Base-by-base conservation (phyloP, 2,888 invertebrate genomes). In the Diploptera punctata region DNA sequence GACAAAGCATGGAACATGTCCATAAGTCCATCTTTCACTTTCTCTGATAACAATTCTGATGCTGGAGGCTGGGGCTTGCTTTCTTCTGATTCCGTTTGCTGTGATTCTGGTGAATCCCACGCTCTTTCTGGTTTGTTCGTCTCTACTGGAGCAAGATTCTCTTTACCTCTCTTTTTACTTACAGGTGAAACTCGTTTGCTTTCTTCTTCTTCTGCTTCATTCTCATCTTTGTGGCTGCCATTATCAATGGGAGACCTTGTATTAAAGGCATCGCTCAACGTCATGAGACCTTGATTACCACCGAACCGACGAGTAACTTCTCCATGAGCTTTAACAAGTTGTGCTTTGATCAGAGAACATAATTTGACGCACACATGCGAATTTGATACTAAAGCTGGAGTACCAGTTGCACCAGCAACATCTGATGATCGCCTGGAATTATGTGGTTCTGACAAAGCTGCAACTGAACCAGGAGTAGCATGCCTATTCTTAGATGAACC, bases 321-420 rank as follows among this genome's bases (percentile, higher is more conserved):
- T 0, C 91, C 89, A 78, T 93, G 92, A 2, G 93, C 93, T 77
- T 93, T 89, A 68, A 92, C 88, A 77, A 95, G 86, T 77, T 94
- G 93, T 49, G 90, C 87, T 82, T 93, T 93, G 68, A 95, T 90
- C 76, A 94, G 87, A 0, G 92, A 90, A 80, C 93, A 91, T 13
- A 95, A 86, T 78, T 92, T 91, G 73, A 91, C 89, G 82, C 93
- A 93, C 7, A 91, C 89, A 52, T 76, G 75, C 24, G 73, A 73
- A 49, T 72, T 74, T 9, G 70, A 70, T 18, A 65, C 2, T n/a
- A 7, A 24, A 1, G 43, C 26, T n/a, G 26, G n/a, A 26, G 26
- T 24, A 26, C 24, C 5, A n/a, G 24, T 26, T 19, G 13, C 24
- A 18, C 43, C 38, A 16, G 16, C 16, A 24, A 24, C 21, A 57